Evolutionary conservation across 2,888 invertebrate genomes (phyloP).

Genomic region (Nyleta sp.): DNA sequence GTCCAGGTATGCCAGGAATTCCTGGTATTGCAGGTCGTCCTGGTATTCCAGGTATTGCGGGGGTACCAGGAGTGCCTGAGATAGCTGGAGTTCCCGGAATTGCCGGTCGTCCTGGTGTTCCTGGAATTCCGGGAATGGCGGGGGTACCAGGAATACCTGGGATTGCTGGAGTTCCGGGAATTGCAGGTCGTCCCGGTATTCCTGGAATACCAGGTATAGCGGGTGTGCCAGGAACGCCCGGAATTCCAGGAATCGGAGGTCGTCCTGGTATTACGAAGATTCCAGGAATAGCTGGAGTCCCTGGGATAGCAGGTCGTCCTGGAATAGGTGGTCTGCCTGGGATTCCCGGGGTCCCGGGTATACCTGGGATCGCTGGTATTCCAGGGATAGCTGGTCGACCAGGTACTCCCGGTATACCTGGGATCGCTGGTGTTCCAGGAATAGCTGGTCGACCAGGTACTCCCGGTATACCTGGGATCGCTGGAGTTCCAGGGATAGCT

Average conservation of each 20-base stretch:
- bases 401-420: conserved; percentile 23
- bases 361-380: conserved; percentile 60
- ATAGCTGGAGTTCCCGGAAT: conserved; percentile 25
- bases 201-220: conserved; percentile 17
- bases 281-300: conserved; percentile 59
- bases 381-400: conserved; percentile 63
- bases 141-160: conserved; percentile 17
- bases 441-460: conserved; percentile 55
- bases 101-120: conserved; percentile 26
- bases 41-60: conserved; percentile 14
- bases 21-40: conserved; percentile 2
- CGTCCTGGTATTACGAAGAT: conserved; percentile 65
- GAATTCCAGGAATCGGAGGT: conserved; percentile 11
- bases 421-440: neutral
- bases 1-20: neutral
- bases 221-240: conserved; percentile 10
- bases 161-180: conserved; percentile 16
- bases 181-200: conserved; percentile 45
- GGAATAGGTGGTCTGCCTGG: neutral
- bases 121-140: conserved; percentile 7
- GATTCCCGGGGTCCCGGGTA: conserved; percentile 61
- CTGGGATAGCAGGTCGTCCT: neutral
- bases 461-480: neutral
- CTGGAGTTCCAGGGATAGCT: conserved; percentile 2
- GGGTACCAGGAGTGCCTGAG: conserved; percentile 41